These are phyloP conservation scores for Ceyx cyanopectus DNA, from an alignment of 2,113 vertebrate species.

Conservation along the genomic window DNA sequence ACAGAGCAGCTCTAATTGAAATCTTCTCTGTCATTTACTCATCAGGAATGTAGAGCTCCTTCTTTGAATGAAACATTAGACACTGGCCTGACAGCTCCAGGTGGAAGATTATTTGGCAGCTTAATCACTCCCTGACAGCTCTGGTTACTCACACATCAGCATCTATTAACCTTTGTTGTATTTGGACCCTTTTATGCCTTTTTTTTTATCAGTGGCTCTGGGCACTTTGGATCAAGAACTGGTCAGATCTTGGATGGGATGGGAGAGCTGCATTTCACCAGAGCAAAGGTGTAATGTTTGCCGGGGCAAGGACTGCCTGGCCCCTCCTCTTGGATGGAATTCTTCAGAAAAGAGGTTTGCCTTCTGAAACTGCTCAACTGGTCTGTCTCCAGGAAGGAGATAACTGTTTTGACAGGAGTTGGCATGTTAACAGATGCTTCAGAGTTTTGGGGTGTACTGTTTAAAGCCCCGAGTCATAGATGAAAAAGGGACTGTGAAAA, in stretches of 20 bases:
- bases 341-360: background rate
- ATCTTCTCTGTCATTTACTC: constrained; percentile 72
- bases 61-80: constrained; percentile 70
- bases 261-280: background rate
- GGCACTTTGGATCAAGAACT: background rate
- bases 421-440: background rate
- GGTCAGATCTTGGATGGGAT: background rate
- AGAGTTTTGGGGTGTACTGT: background rate
- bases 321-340: background rate
- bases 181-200: background rate
- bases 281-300: background rate
- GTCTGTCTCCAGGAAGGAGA: background rate
- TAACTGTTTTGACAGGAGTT: background rate
- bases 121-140: constrained; percentile 68
- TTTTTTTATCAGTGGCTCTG: background rate
- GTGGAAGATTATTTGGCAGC: constrained; percentile 60
- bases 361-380: background rate
- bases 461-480: background rate
- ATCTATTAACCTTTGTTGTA: constrained; percentile 47
- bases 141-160: constrained; percentile 38
- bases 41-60: constrained; percentile 53
- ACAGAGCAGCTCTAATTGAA: constrained; percentile 69
- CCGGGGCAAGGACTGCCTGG: background rate
- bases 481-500: background rate
- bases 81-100: constrained; percentile 64